Percentiles rank a stretch among this genome's conserved stretches.
Evolutionary conservation across 2,888 invertebrate genomes (phyloP).

Genomic region (Balanococcus diminutus): DNA sequence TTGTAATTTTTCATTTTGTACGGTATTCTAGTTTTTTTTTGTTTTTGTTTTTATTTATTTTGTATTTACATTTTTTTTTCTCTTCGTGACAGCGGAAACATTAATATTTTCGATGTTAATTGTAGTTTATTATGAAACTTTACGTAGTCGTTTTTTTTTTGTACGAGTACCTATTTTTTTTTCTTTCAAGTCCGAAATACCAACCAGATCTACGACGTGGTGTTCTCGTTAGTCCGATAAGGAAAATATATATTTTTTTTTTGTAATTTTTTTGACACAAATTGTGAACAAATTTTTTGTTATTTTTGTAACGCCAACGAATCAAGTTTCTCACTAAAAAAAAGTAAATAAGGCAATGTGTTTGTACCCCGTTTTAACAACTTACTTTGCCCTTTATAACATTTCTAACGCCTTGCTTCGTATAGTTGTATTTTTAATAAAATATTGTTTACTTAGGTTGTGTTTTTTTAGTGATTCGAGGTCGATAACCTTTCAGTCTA

Average conservation of each 20-base stretch:
- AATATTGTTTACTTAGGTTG: neutral
- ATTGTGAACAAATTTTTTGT: constrained; percentile 5
- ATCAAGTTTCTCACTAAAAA: neutral
- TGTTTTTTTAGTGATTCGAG: too few species aligned
- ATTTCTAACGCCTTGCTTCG: constrained; percentile 13
- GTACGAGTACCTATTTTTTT: neutral
- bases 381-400: neutral
- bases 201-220: neutral
- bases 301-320: neutral
- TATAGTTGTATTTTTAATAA: constrained; percentile 11
- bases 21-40: neutral
- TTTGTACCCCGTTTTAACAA: neutral
- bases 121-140: neutral
- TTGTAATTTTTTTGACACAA: neutral
- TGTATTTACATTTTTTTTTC: neutral
- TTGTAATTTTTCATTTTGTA: neutral
- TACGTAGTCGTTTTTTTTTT: neutral
- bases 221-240: neutral
- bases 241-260: neutral
- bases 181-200: neutral
- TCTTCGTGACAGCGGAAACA: neutral
- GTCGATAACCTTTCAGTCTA: too few species aligned
- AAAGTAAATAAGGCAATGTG: neutral
- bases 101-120: neutral
- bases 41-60: neutral